phyloP scores from a whole-genome alignment of 2,113 vertebrate species.

The Clarias batrachus region DNA sequence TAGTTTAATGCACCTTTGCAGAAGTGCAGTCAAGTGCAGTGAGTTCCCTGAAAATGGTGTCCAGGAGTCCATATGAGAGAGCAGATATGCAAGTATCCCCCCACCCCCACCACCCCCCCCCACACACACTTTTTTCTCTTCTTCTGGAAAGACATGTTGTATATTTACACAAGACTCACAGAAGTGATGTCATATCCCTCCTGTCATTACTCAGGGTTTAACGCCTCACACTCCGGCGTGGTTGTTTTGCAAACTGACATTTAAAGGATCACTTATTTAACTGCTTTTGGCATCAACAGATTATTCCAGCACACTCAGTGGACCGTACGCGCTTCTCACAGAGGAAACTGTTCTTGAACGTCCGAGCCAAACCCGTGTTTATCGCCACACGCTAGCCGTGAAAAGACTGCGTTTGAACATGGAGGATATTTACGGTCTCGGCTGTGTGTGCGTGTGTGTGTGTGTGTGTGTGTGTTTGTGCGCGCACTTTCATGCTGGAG shows the following conservation, averaged over 20 bases:
- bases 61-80: too few relatives aligned
- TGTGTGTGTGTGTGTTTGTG: constrained; percentile 45
- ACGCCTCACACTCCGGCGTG: not conserved
- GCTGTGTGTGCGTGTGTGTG: constrained; percentile 51
- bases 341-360: not conserved
- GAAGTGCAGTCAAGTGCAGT: too few relatives aligned
- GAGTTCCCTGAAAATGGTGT: too few relatives aligned
- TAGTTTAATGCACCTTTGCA: too few relatives aligned
- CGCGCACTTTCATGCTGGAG: constrained; percentile 58
- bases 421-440: not conserved
- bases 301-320: not conserved
- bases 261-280: not conserved
- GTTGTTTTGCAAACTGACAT: not conserved
- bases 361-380: not conserved
- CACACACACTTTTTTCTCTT: too few relatives aligned
- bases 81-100: too few relatives aligned
- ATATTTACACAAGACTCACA: not conserved
- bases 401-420: constrained; percentile 5
- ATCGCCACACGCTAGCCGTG: constrained; percentile 40
- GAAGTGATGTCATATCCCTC: not conserved
- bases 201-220: not conserved
- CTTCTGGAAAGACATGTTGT: too few relatives aligned
- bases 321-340: not conserved
- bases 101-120: too few relatives aligned
- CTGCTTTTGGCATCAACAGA: not conserved